These are phyloP conservation scores for Thermophis baileyi DNA, from an alignment of 2,113 vertebrate genomes.

Conservation along the genomic window DNA sequence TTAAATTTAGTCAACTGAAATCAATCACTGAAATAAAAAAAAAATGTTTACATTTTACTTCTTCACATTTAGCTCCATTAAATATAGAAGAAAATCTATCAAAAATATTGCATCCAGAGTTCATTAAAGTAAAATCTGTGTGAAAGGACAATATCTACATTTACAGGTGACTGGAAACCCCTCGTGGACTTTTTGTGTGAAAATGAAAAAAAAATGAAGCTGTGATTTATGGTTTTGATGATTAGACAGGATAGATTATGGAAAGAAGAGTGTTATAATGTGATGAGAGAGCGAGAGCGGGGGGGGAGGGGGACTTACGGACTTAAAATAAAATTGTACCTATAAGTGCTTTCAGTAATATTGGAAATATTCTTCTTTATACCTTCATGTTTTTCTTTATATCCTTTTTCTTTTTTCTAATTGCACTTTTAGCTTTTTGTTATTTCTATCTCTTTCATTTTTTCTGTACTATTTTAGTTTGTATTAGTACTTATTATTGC, in stretches of 20 bases:
- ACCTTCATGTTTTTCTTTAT: too few relatives aligned
- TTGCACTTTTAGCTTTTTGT: neutral
- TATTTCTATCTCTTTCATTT: neutral
- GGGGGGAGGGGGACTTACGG: too few relatives aligned
- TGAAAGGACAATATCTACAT: neutral
- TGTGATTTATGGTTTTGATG: neutral
- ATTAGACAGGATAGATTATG: too few relatives aligned
- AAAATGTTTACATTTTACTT: neutral
- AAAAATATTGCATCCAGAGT: neutral
- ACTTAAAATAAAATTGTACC: too few relatives aligned
- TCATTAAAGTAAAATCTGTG: neutral
- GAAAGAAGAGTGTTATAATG: too few relatives aligned
- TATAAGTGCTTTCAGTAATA: too few relatives aligned
- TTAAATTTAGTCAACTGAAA: neutral
- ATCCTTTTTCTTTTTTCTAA: neutral
- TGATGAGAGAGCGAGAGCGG: too few relatives aligned
- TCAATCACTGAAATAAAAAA: neutral
- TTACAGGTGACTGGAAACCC: neutral
- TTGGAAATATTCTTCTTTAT: too few relatives aligned
- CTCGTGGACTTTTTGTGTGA: neutral
- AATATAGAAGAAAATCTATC: neutral
- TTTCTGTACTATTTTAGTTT: neutral
- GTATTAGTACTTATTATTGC: neutral
- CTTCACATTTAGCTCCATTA: neutral
- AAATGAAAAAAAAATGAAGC: neutral